Evolutionary conservation across 2,888 invertebrate genomes (phyloP), one percentile per base, ranked within the genome.

Genomic region (Lepidocyrtoides sp.): DNA sequence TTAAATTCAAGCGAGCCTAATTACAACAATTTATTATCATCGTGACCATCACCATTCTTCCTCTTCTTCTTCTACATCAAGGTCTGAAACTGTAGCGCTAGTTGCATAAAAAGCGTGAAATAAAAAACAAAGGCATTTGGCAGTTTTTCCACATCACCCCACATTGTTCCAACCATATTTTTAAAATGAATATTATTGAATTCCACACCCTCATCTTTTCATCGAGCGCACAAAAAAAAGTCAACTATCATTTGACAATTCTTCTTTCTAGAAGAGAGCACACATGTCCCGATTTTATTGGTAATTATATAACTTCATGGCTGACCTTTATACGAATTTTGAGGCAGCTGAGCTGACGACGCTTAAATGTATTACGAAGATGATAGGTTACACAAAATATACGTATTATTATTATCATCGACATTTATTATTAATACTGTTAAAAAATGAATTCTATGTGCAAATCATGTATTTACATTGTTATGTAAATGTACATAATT

Each of bases 341-440:
- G 86, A 60, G 86, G 86, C 77, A 77, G 86, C 75, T 75, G 60
- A 54, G 86, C 77, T 86, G 86, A 85, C 77, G 86, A 75, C 75
- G 75, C 75, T 86, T 75, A 86, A 29, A 75, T 75, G 36, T 54
- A 48, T 69, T 84, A 84, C 29, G n/a, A n/a, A n/a, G n/a, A n/a
- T n/a, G 66, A 84, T 77, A 51, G 48, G 51, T 12, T 12, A 48
- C 7, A 77, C 5, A 29, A 29, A n/a, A 77, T n/a, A 32, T 77
- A 41, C 17, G 54, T 54, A 48, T 44, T 14, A 29, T 66, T 23
- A n/a, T n/a, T n/a, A n/a, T n/a, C 10, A 23, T 32, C 26, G 5
- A 14, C 17, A 17, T n/a, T 72, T 72, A 17, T 36, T 72, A 20
- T 36, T 66, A 32, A 4, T n/a, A 57, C 10, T 57, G 17, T n/a